These are phyloP conservation scores for Brassicogethes aeneus DNA, from an alignment of 2,888 invertebrate species.

Conservation along the genomic window DNA sequence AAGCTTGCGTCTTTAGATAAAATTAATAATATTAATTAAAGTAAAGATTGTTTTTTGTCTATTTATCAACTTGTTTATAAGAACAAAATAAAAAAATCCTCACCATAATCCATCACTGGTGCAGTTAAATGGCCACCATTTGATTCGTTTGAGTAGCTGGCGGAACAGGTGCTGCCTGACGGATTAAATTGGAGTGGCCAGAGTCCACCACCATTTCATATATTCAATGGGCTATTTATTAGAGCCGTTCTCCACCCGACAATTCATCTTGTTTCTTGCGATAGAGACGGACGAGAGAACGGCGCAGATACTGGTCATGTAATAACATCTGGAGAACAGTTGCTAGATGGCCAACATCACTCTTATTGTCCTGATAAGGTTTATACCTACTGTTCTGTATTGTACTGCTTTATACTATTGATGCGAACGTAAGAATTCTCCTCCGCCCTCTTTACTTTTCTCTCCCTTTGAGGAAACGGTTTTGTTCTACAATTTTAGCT, in stretches of 20 bases:
- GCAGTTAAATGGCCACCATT: too few species aligned
- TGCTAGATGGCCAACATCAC: constrained; percentile 6
- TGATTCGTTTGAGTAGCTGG: too few species aligned
- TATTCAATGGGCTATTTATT: background rate
- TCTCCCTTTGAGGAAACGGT: too few species aligned
- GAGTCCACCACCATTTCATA: constrained; percentile 1
- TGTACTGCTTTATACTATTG: background rate
- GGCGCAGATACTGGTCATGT: constrained; percentile 3
- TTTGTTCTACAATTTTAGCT: too few species aligned
- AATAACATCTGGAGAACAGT: constrained; percentile 5
- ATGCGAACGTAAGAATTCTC: too few species aligned
- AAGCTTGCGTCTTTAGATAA: too few species aligned
- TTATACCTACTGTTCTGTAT: constrained; percentile 2
- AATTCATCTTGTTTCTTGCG: background rate
- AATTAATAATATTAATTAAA: too few species aligned
- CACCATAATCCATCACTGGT: too few species aligned
- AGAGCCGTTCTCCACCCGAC: background rate
- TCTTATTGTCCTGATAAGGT: constrained; percentile 5
- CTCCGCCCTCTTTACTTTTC: too few species aligned
- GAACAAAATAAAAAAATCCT: too few species aligned
- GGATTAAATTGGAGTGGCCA: background rate
- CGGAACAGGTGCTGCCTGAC: background rate
- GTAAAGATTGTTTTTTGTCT: too few species aligned
- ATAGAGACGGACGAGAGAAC: background rate
- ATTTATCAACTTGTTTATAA: too few species aligned